A percentile compares a stretch with the other conserved stretches of the same genome.
Conservation (phyloP, 1,140 invertebrate genomes). For the Drosophila melanogaster region Release_6_plus_ISO1_MT NT_033777.3:29768501-29769000, state of each 20-base stretch:
- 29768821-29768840: slow-evolving; percentile 38
- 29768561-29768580: background rate
- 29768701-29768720: background rate
- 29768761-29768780: slow-evolving; percentile 26
- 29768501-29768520: background rate
- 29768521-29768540: background rate
- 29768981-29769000: slow-evolving; percentile 64
- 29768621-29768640: background rate
- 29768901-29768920: slow-evolving; percentile 8
- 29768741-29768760: slow-evolving; percentile 27
- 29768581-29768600: background rate
- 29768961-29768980: slow-evolving; percentile 56
- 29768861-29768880: slow-evolving; percentile 37
- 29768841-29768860: slow-evolving; percentile 34
- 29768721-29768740: slow-evolving; percentile 29
- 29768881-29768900: slow-evolving; percentile 2
- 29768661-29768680: background rate
- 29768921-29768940: slow-evolving; percentile 26
- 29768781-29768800: slow-evolving; percentile 16
- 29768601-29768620: background rate
- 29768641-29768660: background rate
- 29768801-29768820: slow-evolving; percentile 54
- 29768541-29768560: too few species aligned
- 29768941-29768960: background rate
- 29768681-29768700: background rate